A percentile compares a stretch with the other conserved stretches of the same genome.
Evolutionary conservation across 2,888 invertebrate species (phyloP).

Genomic region (Hirtodrosophila duncani): DNA sequence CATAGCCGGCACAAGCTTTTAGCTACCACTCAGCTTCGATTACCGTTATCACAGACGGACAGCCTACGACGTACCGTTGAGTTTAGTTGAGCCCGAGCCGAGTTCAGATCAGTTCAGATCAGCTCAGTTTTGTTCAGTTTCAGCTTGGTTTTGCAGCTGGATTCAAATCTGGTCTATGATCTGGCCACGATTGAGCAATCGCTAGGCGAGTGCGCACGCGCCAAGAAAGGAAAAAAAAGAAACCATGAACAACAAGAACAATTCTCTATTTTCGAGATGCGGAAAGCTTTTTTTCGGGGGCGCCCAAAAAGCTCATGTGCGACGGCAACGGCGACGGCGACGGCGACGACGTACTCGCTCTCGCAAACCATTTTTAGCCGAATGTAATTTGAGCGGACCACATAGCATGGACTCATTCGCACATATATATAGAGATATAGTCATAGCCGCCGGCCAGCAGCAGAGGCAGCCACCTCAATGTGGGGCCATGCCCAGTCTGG

Average conservation of each 20-base stretch:
- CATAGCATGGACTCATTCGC: constrained; percentile 71
- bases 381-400: constrained; percentile 78
- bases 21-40: constrained; percentile 39
- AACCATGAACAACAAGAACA: constrained; percentile 4
- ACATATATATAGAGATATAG: too few species aligned
- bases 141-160: neutral
- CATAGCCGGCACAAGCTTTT: too few species aligned
- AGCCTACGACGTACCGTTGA: too few species aligned
- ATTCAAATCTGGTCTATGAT: constrained; percentile 17
- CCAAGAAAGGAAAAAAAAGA: constrained; percentile 32
- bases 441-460: constrained; percentile 9
- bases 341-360: constrained; percentile 62
- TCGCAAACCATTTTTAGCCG: constrained; percentile 78
- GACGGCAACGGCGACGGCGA: constrained; percentile 13
- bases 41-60: constrained; percentile 52
- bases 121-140: constrained; percentile 9
- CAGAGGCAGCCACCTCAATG: constrained; percentile 1
- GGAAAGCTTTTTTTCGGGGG: constrained; percentile 22
- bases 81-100: constrained; percentile 3
- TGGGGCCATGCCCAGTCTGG: constrained; percentile 9
- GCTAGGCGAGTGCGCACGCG: constrained; percentile 50
- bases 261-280: constrained; percentile 11
- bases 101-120: constrained; percentile 20
- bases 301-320: neutral
- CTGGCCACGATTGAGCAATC: constrained; percentile 35